Conservation (phyloP, 2,888 invertebrate genomes). For the Invenusta paracnida region DNA sequence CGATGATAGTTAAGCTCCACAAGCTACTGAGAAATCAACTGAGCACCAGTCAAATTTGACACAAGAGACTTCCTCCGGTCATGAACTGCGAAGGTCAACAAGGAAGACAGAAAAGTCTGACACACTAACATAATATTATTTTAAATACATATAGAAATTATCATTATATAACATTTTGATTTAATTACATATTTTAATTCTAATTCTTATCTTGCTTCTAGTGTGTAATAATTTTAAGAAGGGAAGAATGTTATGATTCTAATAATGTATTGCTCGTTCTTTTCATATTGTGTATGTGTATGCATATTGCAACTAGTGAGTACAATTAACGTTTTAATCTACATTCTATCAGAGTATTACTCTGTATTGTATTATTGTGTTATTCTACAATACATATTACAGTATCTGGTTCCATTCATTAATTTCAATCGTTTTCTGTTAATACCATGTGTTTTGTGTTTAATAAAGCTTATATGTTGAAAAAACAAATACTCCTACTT, state of each 20-base stretch:
- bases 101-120: slow-evolving; percentile 22
- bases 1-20: slow-evolving; percentile 18
- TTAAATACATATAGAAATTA: background rate
- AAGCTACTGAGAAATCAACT: slow-evolving; percentile 23
- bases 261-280: slow-evolving; percentile 13
- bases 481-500: background rate
- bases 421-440: background rate
- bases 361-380: no score
- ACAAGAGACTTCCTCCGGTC: no score
- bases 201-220: background rate
- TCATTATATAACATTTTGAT: no score
- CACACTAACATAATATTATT: background rate
- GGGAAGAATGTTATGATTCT: slow-evolving; percentile 9
- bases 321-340: background rate
- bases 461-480: background rate
- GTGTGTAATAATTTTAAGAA: slow-evolving; percentile 4
- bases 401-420: background rate
- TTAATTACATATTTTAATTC: background rate
- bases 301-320: background rate
- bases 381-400: background rate
- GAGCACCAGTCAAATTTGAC: no score
- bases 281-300: background rate
- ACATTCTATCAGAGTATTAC: background rate
- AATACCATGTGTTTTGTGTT: background rate
- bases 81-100: slow-evolving; percentile 5